These are phyloP conservation scores for Remorina albescens DNA, from an alignment of 2,797 vertebrate species.

Conservation along the genomic window DNA sequence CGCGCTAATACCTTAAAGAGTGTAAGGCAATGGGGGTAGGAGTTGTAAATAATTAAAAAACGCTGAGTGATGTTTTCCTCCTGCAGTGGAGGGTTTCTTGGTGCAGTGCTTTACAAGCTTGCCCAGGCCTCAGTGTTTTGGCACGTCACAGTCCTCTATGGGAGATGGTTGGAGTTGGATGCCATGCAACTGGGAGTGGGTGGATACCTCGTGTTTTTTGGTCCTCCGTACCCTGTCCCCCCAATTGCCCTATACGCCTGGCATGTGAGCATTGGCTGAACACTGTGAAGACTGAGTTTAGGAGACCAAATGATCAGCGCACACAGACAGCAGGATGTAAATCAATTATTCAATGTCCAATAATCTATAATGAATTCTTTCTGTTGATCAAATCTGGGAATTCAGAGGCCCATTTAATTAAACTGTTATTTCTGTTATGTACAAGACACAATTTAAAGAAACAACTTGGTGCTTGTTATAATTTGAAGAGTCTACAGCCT, in stretches of 20 bases:
- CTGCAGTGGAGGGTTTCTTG: constrained; percentile 69
- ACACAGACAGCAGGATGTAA: background rate
- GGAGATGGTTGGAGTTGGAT: constrained; percentile 47
- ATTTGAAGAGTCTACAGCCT: background rate
- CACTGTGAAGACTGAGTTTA: constrained; percentile 5
- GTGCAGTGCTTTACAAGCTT: constrained; percentile 72
- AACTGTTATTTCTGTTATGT: background rate
- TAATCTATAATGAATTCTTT: background rate
- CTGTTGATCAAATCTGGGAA: background rate
- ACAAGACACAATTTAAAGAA: background rate
- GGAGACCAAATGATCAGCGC: background rate
- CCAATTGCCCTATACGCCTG: constrained; percentile 15
- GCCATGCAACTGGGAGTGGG: constrained; percentile 50
- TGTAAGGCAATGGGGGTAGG: constrained; percentile 59
- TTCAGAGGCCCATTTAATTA: background rate
- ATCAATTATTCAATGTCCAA: background rate
- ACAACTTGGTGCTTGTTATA: no score
- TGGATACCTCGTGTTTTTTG: constrained; percentile 33
- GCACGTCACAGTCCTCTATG: constrained; percentile 42
- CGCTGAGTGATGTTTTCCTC: constrained; percentile 81
- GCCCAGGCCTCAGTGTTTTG: constrained; percentile 44
- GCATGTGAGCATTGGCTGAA: constrained; percentile 23
- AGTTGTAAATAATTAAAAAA: constrained; percentile 85
- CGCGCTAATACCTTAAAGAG: constrained; percentile 60
- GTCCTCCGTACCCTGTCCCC: constrained; percentile 36